These are phyloP conservation scores for Lutraria rhynchaena DNA, from an alignment of 1,140 invertebrate genomes.

Conservation along the genomic window DNA sequence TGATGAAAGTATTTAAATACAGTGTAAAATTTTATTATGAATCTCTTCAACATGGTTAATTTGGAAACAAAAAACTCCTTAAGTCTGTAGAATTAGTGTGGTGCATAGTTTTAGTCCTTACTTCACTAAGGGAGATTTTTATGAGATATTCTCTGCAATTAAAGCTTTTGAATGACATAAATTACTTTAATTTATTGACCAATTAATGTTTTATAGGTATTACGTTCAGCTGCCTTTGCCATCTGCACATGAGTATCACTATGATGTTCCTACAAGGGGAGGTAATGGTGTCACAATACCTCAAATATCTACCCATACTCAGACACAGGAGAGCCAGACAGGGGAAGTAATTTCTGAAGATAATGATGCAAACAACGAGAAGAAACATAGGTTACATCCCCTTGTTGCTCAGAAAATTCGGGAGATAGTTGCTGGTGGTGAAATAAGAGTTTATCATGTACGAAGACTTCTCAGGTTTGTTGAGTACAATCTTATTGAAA, in stretches of 20 bases:
- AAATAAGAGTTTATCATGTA: constrained; percentile 78
- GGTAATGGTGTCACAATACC: background rate
- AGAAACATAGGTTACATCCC: constrained; percentile 71
- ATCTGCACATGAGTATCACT: constrained; percentile 81
- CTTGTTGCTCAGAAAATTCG: constrained; percentile 79
- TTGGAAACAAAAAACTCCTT: too few relatives aligned
- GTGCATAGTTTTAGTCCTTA: too few relatives aligned
- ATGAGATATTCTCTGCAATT: too few relatives aligned
- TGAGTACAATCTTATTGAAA: constrained; percentile 9
- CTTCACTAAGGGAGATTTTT: too few relatives aligned
- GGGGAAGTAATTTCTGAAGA: constrained; percentile 9
- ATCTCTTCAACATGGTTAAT: too few relatives aligned
- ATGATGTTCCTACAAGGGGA: constrained; percentile 51
- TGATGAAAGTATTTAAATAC: too few relatives aligned
- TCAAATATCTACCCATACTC: constrained; percentile 1
- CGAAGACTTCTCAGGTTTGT: constrained; percentile 78
- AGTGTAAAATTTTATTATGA: too few relatives aligned
- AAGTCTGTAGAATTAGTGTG: too few relatives aligned
- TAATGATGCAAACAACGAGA: constrained; percentile 25
- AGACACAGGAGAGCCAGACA: constrained; percentile 43
- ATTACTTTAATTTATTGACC: too few relatives aligned
- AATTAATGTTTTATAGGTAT: constrained; percentile 75
- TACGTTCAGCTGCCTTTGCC: constrained; percentile 81
- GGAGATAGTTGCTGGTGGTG: constrained; percentile 79
- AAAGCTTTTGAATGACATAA: too few relatives aligned